These are phyloP conservation scores for Alentia gelatinosa DNA, from an alignment of 2,888 invertebrate genomes.

Conservation along the genomic window DNA sequence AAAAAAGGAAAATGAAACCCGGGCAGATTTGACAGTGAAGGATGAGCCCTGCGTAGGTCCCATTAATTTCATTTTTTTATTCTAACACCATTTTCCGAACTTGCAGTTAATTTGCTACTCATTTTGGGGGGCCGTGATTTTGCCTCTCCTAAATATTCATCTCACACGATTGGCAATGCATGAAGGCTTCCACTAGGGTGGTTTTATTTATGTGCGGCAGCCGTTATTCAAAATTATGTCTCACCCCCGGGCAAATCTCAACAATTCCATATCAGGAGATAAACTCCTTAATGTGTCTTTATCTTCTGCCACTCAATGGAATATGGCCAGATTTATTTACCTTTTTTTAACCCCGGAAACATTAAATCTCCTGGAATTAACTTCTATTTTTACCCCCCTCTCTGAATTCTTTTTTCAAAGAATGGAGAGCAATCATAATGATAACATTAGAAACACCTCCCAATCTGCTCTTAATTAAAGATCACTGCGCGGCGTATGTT, in stretches of 20 bases:
- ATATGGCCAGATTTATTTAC: neutral
- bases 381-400: neutral
- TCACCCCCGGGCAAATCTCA: neutral
- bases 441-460: neutral
- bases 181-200: slow-evolving; percentile 10
- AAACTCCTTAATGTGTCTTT: neutral
- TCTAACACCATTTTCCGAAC: neutral
- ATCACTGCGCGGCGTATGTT: too few species aligned
- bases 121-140: neutral
- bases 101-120: slow-evolving; percentile 13
- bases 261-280: neutral
- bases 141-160: neutral
- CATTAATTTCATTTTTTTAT: neutral
- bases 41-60: neutral
- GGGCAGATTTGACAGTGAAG: neutral
- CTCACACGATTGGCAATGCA: slow-evolving; percentile 21
- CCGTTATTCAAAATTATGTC: neutral
- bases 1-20: neutral
- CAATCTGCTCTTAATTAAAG: neutral
- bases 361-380: neutral
- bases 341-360: neutral
- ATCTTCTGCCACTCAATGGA: neutral
- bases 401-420: neutral
- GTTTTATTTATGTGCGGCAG: neutral
- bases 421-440: neutral